A percentile compares a stretch with the other conserved stretches of the same genome.
These are phyloP conservation scores for Pholis gunnellus DNA, from an alignment of 2,113 vertebrate species.

Conservation along the genomic window DNA sequence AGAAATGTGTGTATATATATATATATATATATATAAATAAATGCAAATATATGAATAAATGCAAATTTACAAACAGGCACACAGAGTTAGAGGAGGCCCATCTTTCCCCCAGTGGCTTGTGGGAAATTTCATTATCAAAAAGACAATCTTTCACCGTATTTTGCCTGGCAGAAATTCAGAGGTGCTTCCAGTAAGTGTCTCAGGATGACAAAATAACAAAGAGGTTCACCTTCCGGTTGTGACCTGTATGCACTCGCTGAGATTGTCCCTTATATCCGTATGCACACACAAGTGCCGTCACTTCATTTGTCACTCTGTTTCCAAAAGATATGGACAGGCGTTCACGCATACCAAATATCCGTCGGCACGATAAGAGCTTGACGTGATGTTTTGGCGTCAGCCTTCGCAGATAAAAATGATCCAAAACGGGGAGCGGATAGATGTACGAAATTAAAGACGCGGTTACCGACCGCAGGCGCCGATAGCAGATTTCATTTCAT, in stretches of 20 bases:
- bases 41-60: constrained; percentile 74
- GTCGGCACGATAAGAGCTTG: constrained; percentile 4
- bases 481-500: constrained; percentile 45
- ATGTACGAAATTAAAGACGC: constrained; percentile 58
- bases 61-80: constrained; percentile 36
- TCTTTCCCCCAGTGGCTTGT: constrained; percentile 50
- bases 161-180: constrained; percentile 41
- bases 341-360: constrained; percentile 3
- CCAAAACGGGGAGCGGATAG: constrained; percentile 17
- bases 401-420: constrained; percentile 22
- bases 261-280: background rate
- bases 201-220: constrained; percentile 42
- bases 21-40: background rate
- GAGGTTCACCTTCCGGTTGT: constrained; percentile 15
- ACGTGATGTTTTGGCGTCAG: constrained; percentile 32
- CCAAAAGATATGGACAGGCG: background rate
- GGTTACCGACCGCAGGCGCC: constrained; percentile 55
- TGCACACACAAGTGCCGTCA: background rate
- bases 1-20: constrained; percentile 27
- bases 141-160: constrained; percentile 33
- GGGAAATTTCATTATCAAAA: constrained; percentile 62
- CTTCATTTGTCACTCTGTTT: background rate
- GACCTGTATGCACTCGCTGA: constrained; percentile 23
- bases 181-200: constrained; percentile 28
- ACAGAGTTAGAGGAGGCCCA: constrained; percentile 24